phyloP scores from a whole-genome alignment of 2,113 vertebrate species.

The Castor canadensis region DNA sequence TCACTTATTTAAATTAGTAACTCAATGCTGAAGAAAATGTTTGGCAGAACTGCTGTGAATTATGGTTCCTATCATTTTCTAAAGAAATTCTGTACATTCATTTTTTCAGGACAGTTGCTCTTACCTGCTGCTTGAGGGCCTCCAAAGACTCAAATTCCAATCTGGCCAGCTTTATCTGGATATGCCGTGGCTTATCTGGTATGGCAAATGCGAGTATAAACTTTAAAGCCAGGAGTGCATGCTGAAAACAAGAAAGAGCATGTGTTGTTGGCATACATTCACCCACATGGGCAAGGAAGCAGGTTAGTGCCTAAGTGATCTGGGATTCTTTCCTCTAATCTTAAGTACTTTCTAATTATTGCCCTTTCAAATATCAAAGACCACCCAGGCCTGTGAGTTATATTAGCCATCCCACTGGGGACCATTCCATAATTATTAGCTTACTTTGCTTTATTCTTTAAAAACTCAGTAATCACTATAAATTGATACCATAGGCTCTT shows the following conservation, averaged over 20 bases:
- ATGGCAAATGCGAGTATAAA: conserved; percentile 95
- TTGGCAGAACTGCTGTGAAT: not conserved
- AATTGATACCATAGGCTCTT: not conserved
- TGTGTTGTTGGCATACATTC: not conserved
- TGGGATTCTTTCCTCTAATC: not conserved
- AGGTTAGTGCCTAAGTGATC: not conserved
- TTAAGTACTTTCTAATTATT: not conserved
- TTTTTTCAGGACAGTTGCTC: not conserved
- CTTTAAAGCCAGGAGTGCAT: conserved; percentile 92
- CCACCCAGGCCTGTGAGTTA: not conserved
- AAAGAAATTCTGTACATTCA: not conserved
- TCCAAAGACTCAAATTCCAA: conserved; percentile 96
- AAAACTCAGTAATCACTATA: not conserved
- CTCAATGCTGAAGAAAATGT: not conserved
- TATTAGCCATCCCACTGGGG: not conserved
- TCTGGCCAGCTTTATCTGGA: conserved; percentile 90
- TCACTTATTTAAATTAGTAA: not conserved
- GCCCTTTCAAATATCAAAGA: not conserved
- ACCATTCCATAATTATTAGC: not conserved
- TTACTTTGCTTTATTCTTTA: not conserved
- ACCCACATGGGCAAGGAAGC: not conserved
- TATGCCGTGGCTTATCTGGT: conserved; percentile 93
- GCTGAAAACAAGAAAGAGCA: conserved; percentile 84
- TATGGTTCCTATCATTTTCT: not conserved
- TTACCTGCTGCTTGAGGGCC: conserved; percentile 97